These are phyloP conservation scores for Drosophila glabriapex DNA, from an alignment of 2,888 invertebrate genomes.

Conservation along the genomic window DNA sequence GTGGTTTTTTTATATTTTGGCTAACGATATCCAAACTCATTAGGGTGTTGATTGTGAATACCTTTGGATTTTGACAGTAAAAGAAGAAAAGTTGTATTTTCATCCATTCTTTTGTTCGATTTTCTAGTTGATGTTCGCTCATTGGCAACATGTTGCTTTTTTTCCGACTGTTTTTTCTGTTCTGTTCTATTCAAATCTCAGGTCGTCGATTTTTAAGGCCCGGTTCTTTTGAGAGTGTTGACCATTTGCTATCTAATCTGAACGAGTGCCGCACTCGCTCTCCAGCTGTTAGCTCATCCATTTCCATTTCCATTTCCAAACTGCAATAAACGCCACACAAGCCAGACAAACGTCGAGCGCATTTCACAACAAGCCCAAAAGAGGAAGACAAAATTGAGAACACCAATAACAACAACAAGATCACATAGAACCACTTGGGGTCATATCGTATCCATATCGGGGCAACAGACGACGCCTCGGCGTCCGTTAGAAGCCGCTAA, in stretches of 20 bases:
- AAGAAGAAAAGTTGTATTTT: conserved; percentile 29
- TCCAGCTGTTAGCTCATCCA: conserved; percentile 78
- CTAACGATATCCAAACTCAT: conserved; percentile 39
- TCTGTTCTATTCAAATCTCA: conserved; percentile 23
- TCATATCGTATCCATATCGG: conserved; percentile 49
- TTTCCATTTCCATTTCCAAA: conserved; percentile 51
- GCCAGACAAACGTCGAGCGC: conserved; percentile 35
- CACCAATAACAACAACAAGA: conserved; percentile 13
- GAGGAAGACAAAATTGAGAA: conserved; percentile 5
- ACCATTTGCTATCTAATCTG: conserved; percentile 75
- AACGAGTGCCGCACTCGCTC: conserved; percentile 73
- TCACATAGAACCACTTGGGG: conserved; percentile 26
- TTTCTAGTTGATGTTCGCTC: conserved; percentile 43
- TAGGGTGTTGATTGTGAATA: conserved; percentile 38
- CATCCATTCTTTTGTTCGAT: conserved; percentile 35
- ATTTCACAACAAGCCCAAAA: conserved; percentile 49
- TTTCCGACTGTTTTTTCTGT: conserved; percentile 3
- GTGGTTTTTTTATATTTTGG: background rate
- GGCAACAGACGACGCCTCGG: conserved; percentile 50
- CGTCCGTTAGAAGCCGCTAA: conserved; percentile 68
- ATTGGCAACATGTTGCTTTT: conserved; percentile 48
- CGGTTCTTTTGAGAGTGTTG: conserved; percentile 44
- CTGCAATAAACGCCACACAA: conserved; percentile 65
- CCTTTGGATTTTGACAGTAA: conserved; percentile 17
- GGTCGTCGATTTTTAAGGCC: conserved; percentile 6